Percentiles rank a stretch among this genome's conserved stretches.
phyloP scores from a whole-genome alignment of 1,140 invertebrate genomes.

The Caerostris extrusa region DNA sequence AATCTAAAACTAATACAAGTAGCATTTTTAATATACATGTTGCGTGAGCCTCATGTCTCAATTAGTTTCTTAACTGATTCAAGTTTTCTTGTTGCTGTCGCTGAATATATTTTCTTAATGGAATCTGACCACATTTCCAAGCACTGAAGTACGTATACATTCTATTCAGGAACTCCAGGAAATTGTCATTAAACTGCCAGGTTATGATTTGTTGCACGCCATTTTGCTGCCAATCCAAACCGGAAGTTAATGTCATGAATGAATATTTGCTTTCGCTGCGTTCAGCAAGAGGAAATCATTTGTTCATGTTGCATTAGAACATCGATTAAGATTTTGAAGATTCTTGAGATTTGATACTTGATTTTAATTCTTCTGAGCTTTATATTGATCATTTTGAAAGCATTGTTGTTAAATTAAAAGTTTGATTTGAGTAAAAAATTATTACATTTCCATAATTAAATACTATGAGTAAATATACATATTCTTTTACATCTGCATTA shows the following conservation, averaged over 20 bases:
- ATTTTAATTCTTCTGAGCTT: not conserved
- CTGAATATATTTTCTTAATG: not conserved
- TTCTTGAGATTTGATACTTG: not conserved
- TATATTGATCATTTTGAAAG: not conserved
- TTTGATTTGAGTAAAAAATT: no score
- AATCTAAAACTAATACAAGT: no score
- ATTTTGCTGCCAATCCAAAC: not conserved
- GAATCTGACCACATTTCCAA: not conserved
- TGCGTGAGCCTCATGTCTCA: no score
- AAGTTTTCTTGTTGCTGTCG: not conserved
- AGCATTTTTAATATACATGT: no score
- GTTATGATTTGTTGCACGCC: conserved; percentile 10
- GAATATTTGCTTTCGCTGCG: not conserved
- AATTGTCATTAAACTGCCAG: conserved; percentile 15
- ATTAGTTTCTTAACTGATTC: no score
- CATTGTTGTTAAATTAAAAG: no score
- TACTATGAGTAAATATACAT: no score
- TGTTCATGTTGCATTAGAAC: not conserved
- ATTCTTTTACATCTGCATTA: no score
- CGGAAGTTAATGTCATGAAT: not conserved
- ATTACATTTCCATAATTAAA: no score
- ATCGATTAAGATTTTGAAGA: not conserved
- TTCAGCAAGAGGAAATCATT: not conserved
- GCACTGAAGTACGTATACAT: not conserved
- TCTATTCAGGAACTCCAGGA: not conserved